These are phyloP conservation scores for Pseudoatta argentina DNA, from an alignment of 1,140 invertebrate species.

Conservation along the genomic window DNA sequence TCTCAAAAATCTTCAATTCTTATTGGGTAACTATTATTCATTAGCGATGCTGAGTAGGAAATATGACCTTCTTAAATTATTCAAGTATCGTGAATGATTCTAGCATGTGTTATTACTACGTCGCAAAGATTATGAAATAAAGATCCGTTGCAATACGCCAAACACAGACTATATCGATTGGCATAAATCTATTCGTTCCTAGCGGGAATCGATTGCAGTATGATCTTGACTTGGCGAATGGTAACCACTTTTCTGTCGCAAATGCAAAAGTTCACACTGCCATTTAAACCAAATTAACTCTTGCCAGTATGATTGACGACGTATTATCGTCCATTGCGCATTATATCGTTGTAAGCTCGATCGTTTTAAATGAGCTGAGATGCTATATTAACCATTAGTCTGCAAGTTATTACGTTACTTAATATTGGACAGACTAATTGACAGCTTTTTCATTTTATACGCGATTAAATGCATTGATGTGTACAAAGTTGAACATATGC, in stretches of 20 bases:
- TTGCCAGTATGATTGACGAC: slow-evolving; percentile 34
- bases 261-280: slow-evolving; percentile 60
- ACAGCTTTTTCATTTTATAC: background rate
- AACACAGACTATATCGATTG: slow-evolving; percentile 54
- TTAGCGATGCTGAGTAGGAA: background rate
- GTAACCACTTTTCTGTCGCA: slow-evolving; percentile 51
- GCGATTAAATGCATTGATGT: background rate
- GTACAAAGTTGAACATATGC: background rate
- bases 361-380: background rate
- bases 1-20: background rate
- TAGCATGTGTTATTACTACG: slow-evolving; percentile 63
- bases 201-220: slow-evolving; percentile 61
- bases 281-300: slow-evolving; percentile 58
- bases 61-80: slow-evolving; percentile 66
- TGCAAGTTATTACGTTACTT: slow-evolving; percentile 1
- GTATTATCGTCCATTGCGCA: slow-evolving; percentile 39
- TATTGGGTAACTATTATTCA: background rate
- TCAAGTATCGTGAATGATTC: slow-evolving; percentile 65
- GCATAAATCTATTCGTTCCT: slow-evolving; percentile 45
- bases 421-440: slow-evolving; percentile 15
- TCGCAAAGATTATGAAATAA: slow-evolving; percentile 63
- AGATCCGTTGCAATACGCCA: slow-evolving; percentile 62
- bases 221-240: slow-evolving; percentile 53
- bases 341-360: slow-evolving; percentile 17
- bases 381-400: background rate